Base-by-base conservation (phyloP, 2,888 invertebrate genomes). In the Griposia aprilina region DNA sequence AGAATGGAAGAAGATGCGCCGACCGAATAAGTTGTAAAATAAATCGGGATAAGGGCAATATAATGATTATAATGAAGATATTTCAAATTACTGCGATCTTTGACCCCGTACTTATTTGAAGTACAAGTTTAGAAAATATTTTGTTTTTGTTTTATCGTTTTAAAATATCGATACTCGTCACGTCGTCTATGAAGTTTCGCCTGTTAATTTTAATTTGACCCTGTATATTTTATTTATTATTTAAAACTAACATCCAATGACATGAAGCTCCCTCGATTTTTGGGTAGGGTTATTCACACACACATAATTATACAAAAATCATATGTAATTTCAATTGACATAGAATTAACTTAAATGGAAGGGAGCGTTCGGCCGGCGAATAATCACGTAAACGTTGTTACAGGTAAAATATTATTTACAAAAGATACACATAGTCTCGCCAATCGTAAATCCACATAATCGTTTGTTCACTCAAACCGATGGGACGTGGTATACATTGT, bases 401-500 rank as follows among this genome's bases (percentile, higher is more conserved):
- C 57, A 77, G 52, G 57, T 74, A 67, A 80, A 52, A 52, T 65
- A 78, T 86, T 88, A 86, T 87, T 79, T 88, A 88, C 80, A 87
- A 80, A 71, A 79, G 65, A 68, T 77, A 68, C 62, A 74, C 71
- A 74, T 62, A 59, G 6, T 65, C n/a, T 59, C 69, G 71, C 36
- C 79, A 67, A 74, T 76, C 45, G 36, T 45, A 74, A 63, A 65
- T 68, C 41, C 59, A 81, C 26, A 74, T 45, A 75, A 78, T 80
- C 30, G 57, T 72, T 60, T 70, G 71, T 83, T 83, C 57, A 74
- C 36, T 68, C 50, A 72, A 68, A 74, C 48, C 48, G 59, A 75
- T 75, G 71, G 66, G 66, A 73, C 55, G 7, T 66, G 55, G 60
- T 75, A 78, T 65, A 73, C 57, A 72, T 78, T 70, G 55, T 70